A percentile compares a stretch with the other conserved stretches of the same genome.
These are phyloP conservation scores for Brachyopa scutellaris DNA, from an alignment of 2,888 invertebrate genomes.

Conservation along the genomic window DNA sequence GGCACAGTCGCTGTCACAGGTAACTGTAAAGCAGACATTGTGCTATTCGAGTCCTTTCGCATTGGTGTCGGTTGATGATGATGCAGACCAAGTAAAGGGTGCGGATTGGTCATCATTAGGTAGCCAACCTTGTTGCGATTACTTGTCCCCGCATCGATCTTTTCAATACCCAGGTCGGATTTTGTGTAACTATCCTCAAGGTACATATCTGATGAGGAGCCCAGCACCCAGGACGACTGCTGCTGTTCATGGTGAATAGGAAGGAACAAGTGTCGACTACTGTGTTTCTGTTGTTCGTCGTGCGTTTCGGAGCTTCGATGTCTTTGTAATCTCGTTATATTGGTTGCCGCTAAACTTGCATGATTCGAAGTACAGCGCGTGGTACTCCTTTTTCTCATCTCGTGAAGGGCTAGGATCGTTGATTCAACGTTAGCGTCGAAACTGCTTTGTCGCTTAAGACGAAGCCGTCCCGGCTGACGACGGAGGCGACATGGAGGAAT, in stretches of 20 bases:
- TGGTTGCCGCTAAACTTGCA: constrained; percentile 54
- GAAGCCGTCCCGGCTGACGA: constrained; percentile 75
- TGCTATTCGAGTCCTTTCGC: constrained; percentile 85
- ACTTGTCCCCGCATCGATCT: constrained; percentile 74
- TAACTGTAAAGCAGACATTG: constrained; percentile 85
- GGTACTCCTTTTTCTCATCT: constrained; percentile 73
- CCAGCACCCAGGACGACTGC: constrained; percentile 72
- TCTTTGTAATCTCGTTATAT: constrained; percentile 79
- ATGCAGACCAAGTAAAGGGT: constrained; percentile 74
- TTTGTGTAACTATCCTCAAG: constrained; percentile 81
- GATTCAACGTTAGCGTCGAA: constrained; percentile 77
- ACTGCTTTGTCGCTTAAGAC: constrained; percentile 80
- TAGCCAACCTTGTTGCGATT: constrained; percentile 65
- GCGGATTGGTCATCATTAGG: constrained; percentile 73
- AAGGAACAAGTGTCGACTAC: constrained; percentile 76
- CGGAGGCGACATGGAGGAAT: constrained; percentile 70
- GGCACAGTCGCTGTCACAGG: constrained; percentile 78
- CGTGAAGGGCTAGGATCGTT: constrained; percentile 73
- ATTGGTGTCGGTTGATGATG: constrained; percentile 81
- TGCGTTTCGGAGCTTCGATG: constrained; percentile 81
- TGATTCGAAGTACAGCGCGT: constrained; percentile 54
- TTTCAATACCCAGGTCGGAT: constrained; percentile 81
- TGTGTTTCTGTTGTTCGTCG: constrained; percentile 79
- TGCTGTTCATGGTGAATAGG: constrained; percentile 78
- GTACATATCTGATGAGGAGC: constrained; percentile 81